Evolutionary conservation across 2,888 invertebrate genomes (phyloP), one percentile per base, ranked within the genome.

Genomic region (Hartigia nigra): DNA sequence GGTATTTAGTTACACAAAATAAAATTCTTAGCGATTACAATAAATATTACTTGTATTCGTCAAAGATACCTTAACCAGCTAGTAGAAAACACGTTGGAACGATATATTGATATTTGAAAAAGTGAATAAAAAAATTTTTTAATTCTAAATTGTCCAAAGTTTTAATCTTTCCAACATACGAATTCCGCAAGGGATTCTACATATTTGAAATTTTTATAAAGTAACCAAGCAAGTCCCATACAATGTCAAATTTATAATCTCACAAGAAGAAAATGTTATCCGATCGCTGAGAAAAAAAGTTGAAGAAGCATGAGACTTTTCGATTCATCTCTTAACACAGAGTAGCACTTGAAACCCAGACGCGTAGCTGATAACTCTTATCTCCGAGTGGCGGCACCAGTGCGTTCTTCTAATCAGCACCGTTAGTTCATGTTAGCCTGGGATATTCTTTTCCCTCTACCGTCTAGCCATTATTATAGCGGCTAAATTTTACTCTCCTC

Each of bases 261-360:
- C 32, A 31, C 1, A 14, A 31, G 31, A 72, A 12, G 12, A 32
- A 32, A 32, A 72, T 72, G 31, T 12, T 31, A 12, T 72, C 1
- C 12, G 72, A 34, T 4, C 72, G n/a, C 31, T 31, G 31, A 72
- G 72, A 72, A 31, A 55, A 39, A 9, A 55, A 31, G 31, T 34
- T 72, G 31, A 34, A 72, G 0, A 31, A 34, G 4, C 31, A 34
- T 14, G 72, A 23, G 32, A 11, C n/a, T 72, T 34, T 55, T 34
- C 32, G 72, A 72, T 72, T 72, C 72, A 72, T 72, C 72, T 34
- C 31, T 32, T 34, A 31, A 72, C 23, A 72, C 72, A 72, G 72
- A 72, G 72, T 12, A 72, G 72, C 72, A 72, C 72, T 72, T 72
- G 31, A 72, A 72, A 72, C 72, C 31, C 72, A 72, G 72, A 34